These are phyloP conservation scores for Xenentodon cancila DNA, from an alignment of 2,797 vertebrate genomes.

Conservation along the genomic window DNA sequence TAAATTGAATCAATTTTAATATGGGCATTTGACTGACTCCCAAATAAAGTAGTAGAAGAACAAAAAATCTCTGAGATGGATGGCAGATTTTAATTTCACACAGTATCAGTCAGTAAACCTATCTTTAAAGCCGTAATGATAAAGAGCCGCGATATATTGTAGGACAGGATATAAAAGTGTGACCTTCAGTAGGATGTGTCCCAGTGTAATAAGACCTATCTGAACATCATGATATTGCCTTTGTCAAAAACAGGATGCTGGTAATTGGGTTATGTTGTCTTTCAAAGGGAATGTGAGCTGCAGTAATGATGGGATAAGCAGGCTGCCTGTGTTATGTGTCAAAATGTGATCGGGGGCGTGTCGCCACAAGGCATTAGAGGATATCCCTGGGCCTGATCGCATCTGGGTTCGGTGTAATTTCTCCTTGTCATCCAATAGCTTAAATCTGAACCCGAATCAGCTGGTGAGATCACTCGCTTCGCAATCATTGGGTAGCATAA, in stretches of 20 bases:
- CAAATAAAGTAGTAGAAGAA: background rate
- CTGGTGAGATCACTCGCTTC: slow-evolving; percentile 57
- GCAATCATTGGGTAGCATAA: slow-evolving; percentile 43
- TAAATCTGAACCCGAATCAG: slow-evolving; percentile 73
- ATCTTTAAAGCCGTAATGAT: slow-evolving; percentile 29
- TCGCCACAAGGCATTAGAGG: slow-evolving; percentile 26
- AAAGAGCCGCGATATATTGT: slow-evolving; percentile 21
- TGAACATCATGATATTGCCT: slow-evolving; percentile 40
- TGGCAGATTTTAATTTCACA: slow-evolving; percentile 37
- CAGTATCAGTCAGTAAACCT: slow-evolving; percentile 21
- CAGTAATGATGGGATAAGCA: slow-evolving; percentile 59
- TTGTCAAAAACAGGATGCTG: slow-evolving; percentile 63
- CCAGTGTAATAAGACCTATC: slow-evolving; percentile 49
- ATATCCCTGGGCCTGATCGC: slow-evolving; percentile 59
- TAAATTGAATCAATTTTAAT: slow-evolving; percentile 8
- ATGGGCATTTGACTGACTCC: background rate
- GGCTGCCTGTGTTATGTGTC: slow-evolving; percentile 58
- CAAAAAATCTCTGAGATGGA: slow-evolving; percentile 23
- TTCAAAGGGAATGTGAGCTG: slow-evolving; percentile 64
- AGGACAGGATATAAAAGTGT: slow-evolving; percentile 33
- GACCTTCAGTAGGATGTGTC: slow-evolving; percentile 45
- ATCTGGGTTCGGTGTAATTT: slow-evolving; percentile 70
- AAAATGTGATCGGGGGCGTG: slow-evolving; percentile 58
- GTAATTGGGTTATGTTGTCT: slow-evolving; percentile 72
- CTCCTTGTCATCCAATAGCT: slow-evolving; percentile 72